phyloP scores from a whole-genome alignment of 1,140 invertebrate genomes.

The Episyrphus balteatus region DNA sequence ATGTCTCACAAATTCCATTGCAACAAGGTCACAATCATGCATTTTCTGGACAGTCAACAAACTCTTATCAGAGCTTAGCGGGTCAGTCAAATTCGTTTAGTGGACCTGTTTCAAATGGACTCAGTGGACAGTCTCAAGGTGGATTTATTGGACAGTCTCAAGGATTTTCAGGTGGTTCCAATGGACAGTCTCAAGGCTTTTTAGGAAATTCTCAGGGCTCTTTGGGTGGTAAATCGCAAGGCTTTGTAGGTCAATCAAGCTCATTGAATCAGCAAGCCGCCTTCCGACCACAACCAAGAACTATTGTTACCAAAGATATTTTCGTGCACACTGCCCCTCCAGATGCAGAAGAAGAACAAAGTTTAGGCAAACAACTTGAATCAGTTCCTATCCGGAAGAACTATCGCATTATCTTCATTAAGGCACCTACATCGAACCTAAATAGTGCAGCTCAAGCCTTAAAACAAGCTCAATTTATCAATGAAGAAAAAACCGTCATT shows the following conservation, averaged over 20 bases:
- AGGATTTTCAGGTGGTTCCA: conserved; percentile 7
- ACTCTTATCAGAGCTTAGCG: neutral
- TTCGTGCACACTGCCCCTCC: conserved; percentile 34
- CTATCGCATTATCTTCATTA: conserved; percentile 81
- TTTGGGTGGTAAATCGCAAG: too few species aligned
- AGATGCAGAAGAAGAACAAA: conserved; percentile 22
- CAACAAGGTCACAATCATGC: neutral
- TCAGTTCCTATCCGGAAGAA: conserved; percentile 55
- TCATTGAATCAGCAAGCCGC: conserved; percentile 15
- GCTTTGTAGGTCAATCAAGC: neutral
- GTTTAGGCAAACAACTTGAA: conserved; percentile 14
- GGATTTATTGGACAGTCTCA: conserved; percentile 9
- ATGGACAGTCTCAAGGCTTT: conserved; percentile 4
- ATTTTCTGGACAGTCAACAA: neutral
- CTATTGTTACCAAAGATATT: conserved; percentile 34
- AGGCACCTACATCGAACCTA: conserved; percentile 60
- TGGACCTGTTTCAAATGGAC: neutral
- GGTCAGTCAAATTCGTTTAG: conserved; percentile 2
- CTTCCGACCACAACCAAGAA: conserved; percentile 14
- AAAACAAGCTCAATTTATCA: conserved; percentile 43
- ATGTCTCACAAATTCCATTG: neutral
- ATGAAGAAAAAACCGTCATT: conserved; percentile 75
- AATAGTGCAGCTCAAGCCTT: conserved; percentile 50
- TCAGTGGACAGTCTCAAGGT: neutral
- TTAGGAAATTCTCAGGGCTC: neutral